Conservation (phyloP, 2,888 invertebrate genomes). For the Parelbella ahira region DNA sequence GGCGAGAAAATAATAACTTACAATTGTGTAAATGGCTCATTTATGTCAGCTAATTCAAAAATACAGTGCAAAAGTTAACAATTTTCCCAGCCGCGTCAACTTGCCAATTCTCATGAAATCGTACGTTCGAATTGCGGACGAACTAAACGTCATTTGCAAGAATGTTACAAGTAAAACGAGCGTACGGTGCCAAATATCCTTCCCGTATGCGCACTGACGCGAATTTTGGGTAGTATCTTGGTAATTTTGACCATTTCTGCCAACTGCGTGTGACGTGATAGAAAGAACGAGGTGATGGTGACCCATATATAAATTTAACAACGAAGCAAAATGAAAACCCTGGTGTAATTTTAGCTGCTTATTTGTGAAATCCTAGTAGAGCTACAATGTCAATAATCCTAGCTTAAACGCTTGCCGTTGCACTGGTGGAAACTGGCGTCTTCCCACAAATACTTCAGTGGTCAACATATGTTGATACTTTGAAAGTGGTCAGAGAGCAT, state of each 20-base stretch:
- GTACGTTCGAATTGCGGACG: constrained; percentile 10
- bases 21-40: neutral
- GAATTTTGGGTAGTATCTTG: constrained; percentile 24
- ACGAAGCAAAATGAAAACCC: too few species aligned
- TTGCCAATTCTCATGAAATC: constrained; percentile 20
- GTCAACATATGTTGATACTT: too few species aligned
- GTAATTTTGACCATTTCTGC: constrained; percentile 20
- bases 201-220: constrained; percentile 13
- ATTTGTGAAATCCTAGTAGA: too few species aligned
- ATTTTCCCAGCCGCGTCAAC: neutral
- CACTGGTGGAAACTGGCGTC: too few species aligned
- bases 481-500: too few species aligned
- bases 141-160: constrained; percentile 25
- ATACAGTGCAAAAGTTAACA: neutral
- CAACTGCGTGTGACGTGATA: constrained; percentile 14
- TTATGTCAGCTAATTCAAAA: neutral
- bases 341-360: too few species aligned
- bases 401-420: too few species aligned
- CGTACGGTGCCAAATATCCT: constrained; percentile 18
- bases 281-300: constrained; percentile 14
- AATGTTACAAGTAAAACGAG: constrained; percentile 13
- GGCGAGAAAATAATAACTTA: too few species aligned
- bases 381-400: too few species aligned
- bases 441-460: too few species aligned
- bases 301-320: neutral